Base-by-base conservation (phyloP, 2,888 invertebrate species). In the Andrena dorsata region DNA sequence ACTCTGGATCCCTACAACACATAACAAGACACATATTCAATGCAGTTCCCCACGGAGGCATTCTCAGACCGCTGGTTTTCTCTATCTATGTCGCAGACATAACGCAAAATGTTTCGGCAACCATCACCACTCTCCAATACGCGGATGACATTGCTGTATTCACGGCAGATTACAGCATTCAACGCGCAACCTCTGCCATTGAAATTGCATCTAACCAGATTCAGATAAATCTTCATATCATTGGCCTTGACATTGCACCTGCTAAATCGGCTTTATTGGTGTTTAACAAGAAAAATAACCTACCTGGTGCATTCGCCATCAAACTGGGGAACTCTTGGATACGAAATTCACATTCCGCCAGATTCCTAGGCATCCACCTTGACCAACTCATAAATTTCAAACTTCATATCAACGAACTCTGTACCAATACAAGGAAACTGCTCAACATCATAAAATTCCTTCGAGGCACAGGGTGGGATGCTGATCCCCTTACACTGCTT, bases 101-200 rank as follows among this genome's bases (percentile, higher is more conserved):
- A 8, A 28, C n/a, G 1, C 2, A 65, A 4, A 28, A n/a, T 41
- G 41, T 41, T 41, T 1, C n/a, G 28, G 16, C 7, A 30, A 2
- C 4, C 4, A 16, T 1, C 5, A 49, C 6, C 26, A 49, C n/a
- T 23, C 30, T 26, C 10, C 65, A 65, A n/a, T 65, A 30, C n/a
- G 51, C 51, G 30, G 28, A 49, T 49, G 65, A 65, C 8, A 65
- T 65, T 30, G 65, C 41, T 6, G 16, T 47, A 23, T 64, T 6
- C 8, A 26, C 16, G 20, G 41, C 20, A 7, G 26, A 26, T 2
- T 1, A 13, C 23, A 64, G 7, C 20, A n/a, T 41, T 20, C 23
- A 6, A 10, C 20, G 4, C 20, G 7, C 20, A 6, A 47, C 23
- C 23, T 10, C 2, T 2, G 2, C 13, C 13, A 41, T 64, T 8